phyloP scores from a whole-genome alignment of 1,140 invertebrate genomes.

The Triops longicaudatus region DNA sequence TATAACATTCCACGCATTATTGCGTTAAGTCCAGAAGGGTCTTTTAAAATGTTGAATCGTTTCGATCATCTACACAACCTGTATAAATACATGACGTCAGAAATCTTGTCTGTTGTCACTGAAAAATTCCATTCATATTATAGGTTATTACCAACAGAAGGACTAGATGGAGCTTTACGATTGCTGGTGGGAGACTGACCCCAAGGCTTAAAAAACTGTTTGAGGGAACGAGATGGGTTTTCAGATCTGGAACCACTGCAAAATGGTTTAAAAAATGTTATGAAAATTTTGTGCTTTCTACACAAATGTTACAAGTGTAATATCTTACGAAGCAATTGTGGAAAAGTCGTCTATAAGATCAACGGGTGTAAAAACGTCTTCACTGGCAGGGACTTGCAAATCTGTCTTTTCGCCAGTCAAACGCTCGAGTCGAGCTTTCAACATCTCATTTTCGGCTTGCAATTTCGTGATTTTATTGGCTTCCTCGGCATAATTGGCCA shows the following conservation, averaged over 20 bases:
- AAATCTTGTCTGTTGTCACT: background rate
- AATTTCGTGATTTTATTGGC: slow-evolving; percentile 63
- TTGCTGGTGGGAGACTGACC: background rate
- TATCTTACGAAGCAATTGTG: slow-evolving; percentile 21
- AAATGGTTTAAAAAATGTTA: background rate
- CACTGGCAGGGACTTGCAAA: slow-evolving; percentile 12
- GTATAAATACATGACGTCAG: slow-evolving; percentile 6
- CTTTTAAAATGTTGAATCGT: slow-evolving; percentile 8
- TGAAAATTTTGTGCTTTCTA: background rate
- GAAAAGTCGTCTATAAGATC: slow-evolving; percentile 26
- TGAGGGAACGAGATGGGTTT: slow-evolving; percentile 1
- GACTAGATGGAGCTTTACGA: background rate
- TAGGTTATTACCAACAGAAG: background rate
- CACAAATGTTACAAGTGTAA: background rate
- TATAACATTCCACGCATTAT: background rate
- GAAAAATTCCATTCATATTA: background rate
- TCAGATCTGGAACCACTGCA: background rate
- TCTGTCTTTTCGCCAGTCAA: slow-evolving; percentile 39
- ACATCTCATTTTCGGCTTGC: slow-evolving; percentile 69
- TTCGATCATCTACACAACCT: background rate
- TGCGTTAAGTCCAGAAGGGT: background rate
- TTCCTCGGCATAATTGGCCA: slow-evolving; percentile 78
- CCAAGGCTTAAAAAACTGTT: background rate
- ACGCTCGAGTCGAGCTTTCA: slow-evolving; percentile 43
- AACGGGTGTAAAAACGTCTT: background rate